A percentile compares a stretch with the other conserved stretches of the same genome.
Evolutionary conservation across 2,113 vertebrate species (phyloP).

Genomic region (Thunnus thynnus): DNA sequence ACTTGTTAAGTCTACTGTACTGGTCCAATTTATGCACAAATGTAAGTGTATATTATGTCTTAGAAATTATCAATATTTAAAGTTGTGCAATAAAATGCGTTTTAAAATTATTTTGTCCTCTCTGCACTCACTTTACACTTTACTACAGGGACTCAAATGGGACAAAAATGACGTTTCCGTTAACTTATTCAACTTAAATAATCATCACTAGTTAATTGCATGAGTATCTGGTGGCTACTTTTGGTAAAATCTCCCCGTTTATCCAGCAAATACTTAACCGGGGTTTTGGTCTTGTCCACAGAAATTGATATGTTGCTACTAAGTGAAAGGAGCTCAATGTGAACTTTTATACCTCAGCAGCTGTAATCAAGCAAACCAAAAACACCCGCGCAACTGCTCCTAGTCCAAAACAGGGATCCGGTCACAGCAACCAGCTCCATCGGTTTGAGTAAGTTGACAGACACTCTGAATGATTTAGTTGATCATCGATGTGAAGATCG

Average conservation of each 20-base stretch:
- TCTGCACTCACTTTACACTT: neutral
- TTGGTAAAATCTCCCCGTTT: neutral
- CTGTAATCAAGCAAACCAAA: conserved; percentile 55
- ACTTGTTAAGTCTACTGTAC: conserved; percentile 60
- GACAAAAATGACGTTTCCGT: neutral
- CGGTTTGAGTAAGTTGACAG: neutral
- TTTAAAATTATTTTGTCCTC: neutral
- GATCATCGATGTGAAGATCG: conserved; percentile 12
- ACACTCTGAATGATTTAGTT: neutral
- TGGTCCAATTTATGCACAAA: conserved; percentile 59
- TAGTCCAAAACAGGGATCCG: conserved; percentile 1
- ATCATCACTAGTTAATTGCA: neutral
- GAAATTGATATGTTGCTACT: neutral
- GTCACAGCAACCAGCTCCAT: neutral
- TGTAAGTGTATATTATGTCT: conserved; percentile 29
- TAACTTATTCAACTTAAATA: neutral
- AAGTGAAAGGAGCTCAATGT: neutral
- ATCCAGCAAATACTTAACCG: too few species aligned
- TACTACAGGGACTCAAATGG: neutral
- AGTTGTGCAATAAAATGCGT: conserved; percentile 74
- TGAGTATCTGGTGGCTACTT: neutral
- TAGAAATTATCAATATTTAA: conserved; percentile 36
- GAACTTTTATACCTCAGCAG: conserved; percentile 14
- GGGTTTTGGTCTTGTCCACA: neutral
- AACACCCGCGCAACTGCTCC: conserved; percentile 56